Conservation (phyloP, 2,888 invertebrate species). For the Lepidocyrtinus sp. region DNA sequence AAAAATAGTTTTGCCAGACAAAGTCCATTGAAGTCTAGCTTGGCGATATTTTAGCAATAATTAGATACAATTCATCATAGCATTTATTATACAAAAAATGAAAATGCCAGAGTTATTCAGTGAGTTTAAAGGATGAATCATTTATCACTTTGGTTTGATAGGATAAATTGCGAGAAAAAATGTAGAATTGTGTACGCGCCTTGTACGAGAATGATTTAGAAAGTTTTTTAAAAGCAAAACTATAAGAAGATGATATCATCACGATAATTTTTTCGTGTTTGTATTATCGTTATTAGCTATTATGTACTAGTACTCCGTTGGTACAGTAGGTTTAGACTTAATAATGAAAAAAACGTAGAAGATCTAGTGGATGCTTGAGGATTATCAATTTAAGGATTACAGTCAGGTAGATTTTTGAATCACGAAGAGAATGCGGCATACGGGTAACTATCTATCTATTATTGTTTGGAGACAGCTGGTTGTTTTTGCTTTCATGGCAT, state of each 20-base stretch:
- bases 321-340: too few relatives aligned
- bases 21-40: too few relatives aligned
- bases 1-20: too few relatives aligned
- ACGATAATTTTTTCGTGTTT: conserved; percentile 3
- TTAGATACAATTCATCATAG: too few relatives aligned
- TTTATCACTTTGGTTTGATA: conserved; percentile 14
- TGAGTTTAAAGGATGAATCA: conserved; percentile 1
- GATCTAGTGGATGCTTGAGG: not conserved
- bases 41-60: not conserved
- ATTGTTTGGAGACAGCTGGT: not conserved
- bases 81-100: too few relatives aligned
- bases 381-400: not conserved
- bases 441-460: too few relatives aligned
- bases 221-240: not conserved
- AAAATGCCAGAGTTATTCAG: too few relatives aligned
- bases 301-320: not conserved
- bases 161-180: not conserved
- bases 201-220: not conserved
- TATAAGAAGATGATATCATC: not conserved
- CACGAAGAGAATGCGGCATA: conserved; percentile 3
- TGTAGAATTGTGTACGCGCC: too few relatives aligned
- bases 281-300: not conserved
- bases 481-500: conserved; percentile 16
- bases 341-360: not conserved
- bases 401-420: conserved; percentile 15